Conservation (phyloP, 2,113 vertebrate species). For the Columba janthina region DNA sequence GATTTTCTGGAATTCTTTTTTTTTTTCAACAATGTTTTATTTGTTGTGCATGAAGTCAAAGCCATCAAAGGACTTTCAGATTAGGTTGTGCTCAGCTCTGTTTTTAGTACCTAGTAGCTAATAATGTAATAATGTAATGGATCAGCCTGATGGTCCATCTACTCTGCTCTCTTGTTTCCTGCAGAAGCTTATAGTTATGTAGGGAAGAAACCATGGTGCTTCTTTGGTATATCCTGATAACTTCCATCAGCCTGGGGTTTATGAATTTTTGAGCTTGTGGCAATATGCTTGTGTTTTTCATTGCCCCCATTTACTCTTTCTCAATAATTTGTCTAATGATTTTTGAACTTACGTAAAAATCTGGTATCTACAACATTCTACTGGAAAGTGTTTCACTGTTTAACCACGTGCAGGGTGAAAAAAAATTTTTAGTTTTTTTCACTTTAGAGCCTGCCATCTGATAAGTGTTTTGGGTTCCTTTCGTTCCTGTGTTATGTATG, state of each 20-base stretch:
- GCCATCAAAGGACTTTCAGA: not conserved
- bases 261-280: not conserved
- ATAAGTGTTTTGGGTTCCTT: not conserved
- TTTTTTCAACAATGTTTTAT: not conserved
- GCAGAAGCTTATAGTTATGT: not conserved
- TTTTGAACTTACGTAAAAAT: not conserved
- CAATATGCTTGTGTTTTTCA: not conserved
- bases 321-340: not conserved
- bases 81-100: not conserved
- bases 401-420: not conserved
- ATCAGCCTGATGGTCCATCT: not conserved
- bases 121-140: not conserved
- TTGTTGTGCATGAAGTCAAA: not conserved
- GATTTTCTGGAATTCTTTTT: constrained; percentile 2
- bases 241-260: not conserved
- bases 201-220: not conserved
- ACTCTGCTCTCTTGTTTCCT: not conserved
- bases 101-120: not conserved
- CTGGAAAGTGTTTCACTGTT: not conserved
- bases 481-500: not conserved
- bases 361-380: not conserved
- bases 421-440: not conserved
- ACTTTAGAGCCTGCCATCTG: not conserved
- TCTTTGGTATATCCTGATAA: not conserved
- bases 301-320: not conserved